These are phyloP conservation scores for Clinocottus analis DNA, from an alignment of 2,113 vertebrate species.

Conservation along the genomic window DNA sequence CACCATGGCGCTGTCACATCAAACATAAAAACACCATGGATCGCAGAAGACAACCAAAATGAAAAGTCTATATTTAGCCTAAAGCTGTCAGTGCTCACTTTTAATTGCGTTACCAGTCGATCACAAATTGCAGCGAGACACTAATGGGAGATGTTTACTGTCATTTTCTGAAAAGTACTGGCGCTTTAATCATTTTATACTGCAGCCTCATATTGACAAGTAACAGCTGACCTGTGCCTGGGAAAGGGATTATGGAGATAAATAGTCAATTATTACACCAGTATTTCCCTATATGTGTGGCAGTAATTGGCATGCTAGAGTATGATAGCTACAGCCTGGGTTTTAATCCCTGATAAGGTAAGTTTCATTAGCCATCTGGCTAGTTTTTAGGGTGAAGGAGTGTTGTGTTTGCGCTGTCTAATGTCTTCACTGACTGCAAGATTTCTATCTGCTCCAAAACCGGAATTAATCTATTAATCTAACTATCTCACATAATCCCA, in stretches of 20 bases:
- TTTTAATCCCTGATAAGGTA: conserved; percentile 82
- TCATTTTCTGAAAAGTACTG: conserved; percentile 67
- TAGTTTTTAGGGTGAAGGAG: conserved; percentile 67
- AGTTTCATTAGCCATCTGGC: conserved; percentile 78
- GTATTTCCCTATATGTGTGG: conserved; percentile 58
- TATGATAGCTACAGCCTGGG: conserved; percentile 72
- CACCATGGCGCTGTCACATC: conserved; percentile 70
- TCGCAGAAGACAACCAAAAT: conserved; percentile 60
- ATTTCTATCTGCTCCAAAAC: conserved; percentile 62
- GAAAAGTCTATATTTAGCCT: conserved; percentile 73
- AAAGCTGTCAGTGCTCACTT: conserved; percentile 74
- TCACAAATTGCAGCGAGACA: conserved; percentile 63
- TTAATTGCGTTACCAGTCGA: conserved; percentile 77
- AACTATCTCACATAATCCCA: conserved; percentile 70
- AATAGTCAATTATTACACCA: conserved; percentile 75
- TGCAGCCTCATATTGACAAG: conserved; percentile 71
- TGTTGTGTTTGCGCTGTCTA: conserved; percentile 48
- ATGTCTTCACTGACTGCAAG: conserved; percentile 58
- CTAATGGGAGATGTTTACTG: conserved; percentile 71
- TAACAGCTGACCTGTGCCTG: conserved; percentile 74
- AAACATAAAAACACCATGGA: conserved; percentile 62
- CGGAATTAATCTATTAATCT: conserved; percentile 74
- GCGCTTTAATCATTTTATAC: conserved; percentile 70
- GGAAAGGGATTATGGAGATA: conserved; percentile 76
- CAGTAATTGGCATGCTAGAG: conserved; percentile 72